Conservation (phyloP, 2,797 vertebrate species). For the Fundulus diaphanus region DNA sequence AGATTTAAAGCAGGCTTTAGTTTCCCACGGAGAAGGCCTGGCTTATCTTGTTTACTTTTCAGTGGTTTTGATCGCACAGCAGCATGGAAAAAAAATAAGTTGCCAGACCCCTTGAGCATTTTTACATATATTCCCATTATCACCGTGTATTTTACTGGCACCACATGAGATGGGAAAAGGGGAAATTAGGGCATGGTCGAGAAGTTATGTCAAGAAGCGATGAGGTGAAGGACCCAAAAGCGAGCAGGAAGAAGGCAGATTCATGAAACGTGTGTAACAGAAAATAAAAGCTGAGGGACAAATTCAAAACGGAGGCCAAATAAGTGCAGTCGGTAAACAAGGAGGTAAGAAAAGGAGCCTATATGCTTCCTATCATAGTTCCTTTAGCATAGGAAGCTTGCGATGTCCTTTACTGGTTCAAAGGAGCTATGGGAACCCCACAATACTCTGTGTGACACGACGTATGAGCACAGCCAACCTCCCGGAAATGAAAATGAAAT, state of each 20-base stretch:
- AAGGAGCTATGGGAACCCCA: too few species aligned
- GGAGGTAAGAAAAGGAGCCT: background rate
- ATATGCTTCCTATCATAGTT: too few species aligned
- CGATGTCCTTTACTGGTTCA: too few species aligned
- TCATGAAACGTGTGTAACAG: background rate
- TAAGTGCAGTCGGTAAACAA: too few species aligned
- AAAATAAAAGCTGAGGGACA: background rate
- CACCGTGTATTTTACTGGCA: background rate
- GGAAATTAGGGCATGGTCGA: background rate
- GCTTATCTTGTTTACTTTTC: conserved; percentile 8
- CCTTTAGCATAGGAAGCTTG: too few species aligned
- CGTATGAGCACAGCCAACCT: too few species aligned
- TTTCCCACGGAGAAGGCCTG: conserved; percentile 16
- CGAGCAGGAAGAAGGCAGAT: background rate
- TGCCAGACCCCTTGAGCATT: background rate
- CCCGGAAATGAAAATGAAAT: too few species aligned
- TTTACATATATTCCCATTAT: background rate
- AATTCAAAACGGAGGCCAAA: background rate
- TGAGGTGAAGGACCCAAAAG: background rate
- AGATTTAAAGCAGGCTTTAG: conserved; percentile 40
- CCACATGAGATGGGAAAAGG: background rate
- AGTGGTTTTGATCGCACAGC: background rate
- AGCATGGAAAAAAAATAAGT: background rate
- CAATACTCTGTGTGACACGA: too few species aligned
- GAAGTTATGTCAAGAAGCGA: background rate